Evolutionary conservation across 2,797 vertebrate genomes (phyloP), one percentile per base, ranked within the genome.

Genomic region (Xiphorhynchus erythropygius): DNA sequence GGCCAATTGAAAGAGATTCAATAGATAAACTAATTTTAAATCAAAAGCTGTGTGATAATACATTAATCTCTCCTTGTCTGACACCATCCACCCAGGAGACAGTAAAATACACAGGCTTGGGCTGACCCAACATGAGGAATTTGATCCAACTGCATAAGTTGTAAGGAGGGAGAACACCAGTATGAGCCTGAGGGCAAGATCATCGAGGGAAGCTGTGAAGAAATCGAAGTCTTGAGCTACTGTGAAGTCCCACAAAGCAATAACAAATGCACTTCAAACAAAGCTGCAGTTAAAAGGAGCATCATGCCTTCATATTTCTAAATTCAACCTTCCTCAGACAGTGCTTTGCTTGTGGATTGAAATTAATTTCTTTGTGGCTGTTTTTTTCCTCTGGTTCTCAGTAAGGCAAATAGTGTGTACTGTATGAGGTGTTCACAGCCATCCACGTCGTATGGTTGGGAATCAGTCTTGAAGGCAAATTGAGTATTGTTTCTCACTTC

Each of bases 1-100:
- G 77, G 89, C 87, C 77, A 64, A 55, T 39, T 86, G 79, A 91
- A 94, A 94, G 74, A 63, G 67, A 81, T 91, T 84, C 59, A 50
- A 18, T 53, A 81, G 73, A 70, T 91, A 78, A 81, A 70, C 59
- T 94, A 91, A 95, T 96, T 93, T 81, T 67, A 90, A 90, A 94
- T 96, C 84, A 94, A 74, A 95, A 93, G 41, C 63, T 79, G 25
- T 86, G 83, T 92, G 84, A 67, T 95, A 92, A 96, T 93, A 79
- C 70, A 76, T 95, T 92, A 86, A 80, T 79, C 78, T 91, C 39
- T 62, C 27, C 64, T 96, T 33, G 4, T 81, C 91, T 96, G 89
- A 94, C 63, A 74, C 50, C 56, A 21, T 82, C 30, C 44, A 57
- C 77, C 28, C 13, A 70, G 52, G 52, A 73, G 60, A 92, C 71